phyloP scores from a whole-genome alignment of 2,113 vertebrate species.

The Phalacrocorax carbo region DNA sequence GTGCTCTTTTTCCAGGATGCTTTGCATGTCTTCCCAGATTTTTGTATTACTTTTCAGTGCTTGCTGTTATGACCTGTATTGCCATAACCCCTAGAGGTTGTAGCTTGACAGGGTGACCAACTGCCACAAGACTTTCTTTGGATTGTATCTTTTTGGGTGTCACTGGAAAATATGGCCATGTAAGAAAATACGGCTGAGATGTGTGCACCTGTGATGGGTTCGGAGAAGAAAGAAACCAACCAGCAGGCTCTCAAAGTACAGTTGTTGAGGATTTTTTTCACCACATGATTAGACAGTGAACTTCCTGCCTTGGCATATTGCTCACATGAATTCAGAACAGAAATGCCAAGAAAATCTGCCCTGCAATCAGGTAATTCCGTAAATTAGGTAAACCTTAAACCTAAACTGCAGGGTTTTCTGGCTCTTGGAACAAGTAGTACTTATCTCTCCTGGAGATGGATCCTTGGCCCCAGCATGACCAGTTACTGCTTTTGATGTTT shows the following conservation, averaged over 20 bases:
- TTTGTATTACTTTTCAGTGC: not conserved
- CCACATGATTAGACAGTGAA: not conserved
- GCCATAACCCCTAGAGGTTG: not conserved
- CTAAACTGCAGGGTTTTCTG: not conserved
- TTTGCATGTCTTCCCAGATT: not conserved
- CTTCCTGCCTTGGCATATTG: not conserved
- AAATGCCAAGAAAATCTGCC: not conserved
- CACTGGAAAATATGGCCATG: not conserved
- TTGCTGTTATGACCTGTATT: not conserved
- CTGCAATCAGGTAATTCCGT: not conserved
- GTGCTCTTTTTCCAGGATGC: not conserved
- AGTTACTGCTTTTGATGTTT: constrained; percentile 1
- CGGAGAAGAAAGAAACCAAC: not conserved
- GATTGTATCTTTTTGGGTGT: not conserved
- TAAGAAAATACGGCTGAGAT: not conserved
- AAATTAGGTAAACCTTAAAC: not conserved
- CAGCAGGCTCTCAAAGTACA: not conserved
- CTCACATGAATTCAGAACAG: not conserved
- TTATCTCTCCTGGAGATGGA: not conserved
- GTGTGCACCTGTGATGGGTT: fast-evolving
- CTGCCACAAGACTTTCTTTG: not conserved
- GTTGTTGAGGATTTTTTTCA: not conserved
- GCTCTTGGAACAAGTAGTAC: not conserved
- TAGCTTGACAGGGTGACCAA: not conserved
- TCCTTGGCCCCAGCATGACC: not conserved